Percentiles rank a stretch among this genome's conserved stretches.
These are phyloP conservation scores for Drosophila yooni DNA, from an alignment of 2,888 invertebrate genomes.

Conservation along the genomic window DNA sequence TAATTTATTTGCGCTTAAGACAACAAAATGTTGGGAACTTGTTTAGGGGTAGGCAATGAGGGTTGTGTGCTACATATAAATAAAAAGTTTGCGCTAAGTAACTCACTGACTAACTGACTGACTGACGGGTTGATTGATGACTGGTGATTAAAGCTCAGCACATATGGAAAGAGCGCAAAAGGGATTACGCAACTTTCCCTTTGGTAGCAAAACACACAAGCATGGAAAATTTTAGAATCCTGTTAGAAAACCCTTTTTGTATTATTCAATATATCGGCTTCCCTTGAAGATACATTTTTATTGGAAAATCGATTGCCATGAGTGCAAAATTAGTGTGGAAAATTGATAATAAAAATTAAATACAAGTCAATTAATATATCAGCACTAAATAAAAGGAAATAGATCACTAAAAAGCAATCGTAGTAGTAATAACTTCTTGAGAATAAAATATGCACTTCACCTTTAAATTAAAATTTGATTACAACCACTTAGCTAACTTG, in stretches of 20 bases:
- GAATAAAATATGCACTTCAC: background rate
- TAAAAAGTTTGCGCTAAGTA: background rate
- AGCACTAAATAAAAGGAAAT: too few relatives aligned
- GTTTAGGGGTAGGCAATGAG: background rate
- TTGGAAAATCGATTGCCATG: background rate
- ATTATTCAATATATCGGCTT: background rate
- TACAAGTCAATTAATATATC: too few relatives aligned
- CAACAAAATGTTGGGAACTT: background rate
- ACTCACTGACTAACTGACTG: background rate
- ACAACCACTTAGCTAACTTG: background rate
- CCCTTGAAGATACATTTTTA: background rate
- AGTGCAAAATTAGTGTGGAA: too few relatives aligned
- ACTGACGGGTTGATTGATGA: background rate
- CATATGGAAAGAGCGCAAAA: background rate
- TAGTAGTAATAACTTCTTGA: background rate
- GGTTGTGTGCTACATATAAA: background rate
- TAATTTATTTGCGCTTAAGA: background rate
- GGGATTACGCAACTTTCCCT: background rate
- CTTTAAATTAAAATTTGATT: background rate
- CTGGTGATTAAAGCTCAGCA: background rate
- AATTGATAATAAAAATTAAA: too few relatives aligned
- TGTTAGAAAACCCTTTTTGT: background rate
- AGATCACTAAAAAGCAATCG: background rate
- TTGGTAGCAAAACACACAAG: background rate
- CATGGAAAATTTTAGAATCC: background rate